Conservation (phyloP, 2,888 invertebrate genomes). For the Aethes cnicana region DNA sequence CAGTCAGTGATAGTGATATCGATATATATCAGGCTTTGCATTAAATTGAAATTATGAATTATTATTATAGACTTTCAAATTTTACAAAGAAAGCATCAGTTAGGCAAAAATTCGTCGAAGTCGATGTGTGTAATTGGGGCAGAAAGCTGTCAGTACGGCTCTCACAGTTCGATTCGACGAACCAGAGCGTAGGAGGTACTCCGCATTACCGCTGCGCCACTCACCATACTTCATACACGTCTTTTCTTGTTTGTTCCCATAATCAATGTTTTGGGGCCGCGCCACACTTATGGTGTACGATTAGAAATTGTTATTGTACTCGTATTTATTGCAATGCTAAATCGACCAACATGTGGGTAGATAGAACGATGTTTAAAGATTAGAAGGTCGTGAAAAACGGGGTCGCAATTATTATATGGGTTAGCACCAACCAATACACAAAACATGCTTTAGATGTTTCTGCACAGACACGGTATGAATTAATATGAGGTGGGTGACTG, state of each 20-base stretch:
- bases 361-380: constrained; percentile 44
- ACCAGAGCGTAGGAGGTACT: constrained; percentile 72
- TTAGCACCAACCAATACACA: not conserved
- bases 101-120: constrained; percentile 30
- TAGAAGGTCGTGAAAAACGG: too few relatives aligned
- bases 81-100: too few relatives aligned
- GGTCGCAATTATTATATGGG: too few relatives aligned
- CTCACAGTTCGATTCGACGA: constrained; percentile 76
- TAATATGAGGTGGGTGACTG: constrained; percentile 46
- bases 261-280: constrained; percentile 77
- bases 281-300: constrained; percentile 73
- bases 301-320: constrained; percentile 79
- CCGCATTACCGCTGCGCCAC: constrained; percentile 55
- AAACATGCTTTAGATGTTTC: constrained; percentile 2
- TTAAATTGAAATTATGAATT: too few relatives aligned
- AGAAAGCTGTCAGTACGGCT: constrained; percentile 60
- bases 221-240: constrained; percentile 74
- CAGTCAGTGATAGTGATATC: too few relatives aligned
- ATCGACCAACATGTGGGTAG: constrained; percentile 64
- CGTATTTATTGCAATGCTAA: constrained; percentile 60
- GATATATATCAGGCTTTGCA: too few relatives aligned
- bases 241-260: constrained; percentile 78
- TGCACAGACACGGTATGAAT: too few relatives aligned
- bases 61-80: too few relatives aligned
- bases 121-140: constrained; percentile 60